phyloP scores from a whole-genome alignment of 2,797 vertebrate species.

The Melanotaenia pygmaea region DNA sequence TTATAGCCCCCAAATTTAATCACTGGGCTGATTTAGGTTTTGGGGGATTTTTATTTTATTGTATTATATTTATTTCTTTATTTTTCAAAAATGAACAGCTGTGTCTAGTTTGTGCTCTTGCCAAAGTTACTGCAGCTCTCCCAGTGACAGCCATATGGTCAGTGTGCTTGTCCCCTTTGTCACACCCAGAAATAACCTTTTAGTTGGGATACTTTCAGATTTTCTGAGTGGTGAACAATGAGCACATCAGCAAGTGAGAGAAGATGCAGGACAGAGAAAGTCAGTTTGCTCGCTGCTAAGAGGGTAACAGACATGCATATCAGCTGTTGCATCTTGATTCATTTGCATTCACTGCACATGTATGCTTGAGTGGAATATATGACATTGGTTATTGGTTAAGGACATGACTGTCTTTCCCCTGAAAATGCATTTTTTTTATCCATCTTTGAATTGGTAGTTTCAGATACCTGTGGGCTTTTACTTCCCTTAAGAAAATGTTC shows the following conservation, averaged over 20 bases:
- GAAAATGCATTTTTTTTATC: neutral
- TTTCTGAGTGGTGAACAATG: constrained; percentile 39
- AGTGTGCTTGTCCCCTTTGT: constrained; percentile 58
- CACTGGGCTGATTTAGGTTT: neutral
- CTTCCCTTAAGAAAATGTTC: constrained; percentile 6
- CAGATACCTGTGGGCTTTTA: constrained; percentile 5
- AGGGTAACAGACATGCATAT: constrained; percentile 26
- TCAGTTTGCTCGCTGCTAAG: constrained; percentile 13
- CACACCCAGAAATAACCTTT: constrained; percentile 48
- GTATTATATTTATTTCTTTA: neutral
- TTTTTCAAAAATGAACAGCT: constrained; percentile 44
- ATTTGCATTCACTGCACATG: neutral
- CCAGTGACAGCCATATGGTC: constrained; percentile 71
- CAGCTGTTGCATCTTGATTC: constrained; percentile 6
- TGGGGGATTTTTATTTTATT: neutral
- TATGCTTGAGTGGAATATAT: neutral
- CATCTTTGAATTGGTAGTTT: neutral
- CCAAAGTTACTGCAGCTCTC: constrained; percentile 49
- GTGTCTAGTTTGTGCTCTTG: constrained; percentile 49
- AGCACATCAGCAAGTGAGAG: constrained; percentile 7
- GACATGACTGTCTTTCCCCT: neutral
- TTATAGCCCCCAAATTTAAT: neutral
- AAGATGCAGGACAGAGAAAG: constrained; percentile 29
- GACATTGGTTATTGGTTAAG: constrained; percentile 6
- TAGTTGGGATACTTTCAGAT: constrained; percentile 42